Base-by-base conservation (phyloP, 1,140 invertebrate genomes). In the Drosophila oshimai region DNA sequence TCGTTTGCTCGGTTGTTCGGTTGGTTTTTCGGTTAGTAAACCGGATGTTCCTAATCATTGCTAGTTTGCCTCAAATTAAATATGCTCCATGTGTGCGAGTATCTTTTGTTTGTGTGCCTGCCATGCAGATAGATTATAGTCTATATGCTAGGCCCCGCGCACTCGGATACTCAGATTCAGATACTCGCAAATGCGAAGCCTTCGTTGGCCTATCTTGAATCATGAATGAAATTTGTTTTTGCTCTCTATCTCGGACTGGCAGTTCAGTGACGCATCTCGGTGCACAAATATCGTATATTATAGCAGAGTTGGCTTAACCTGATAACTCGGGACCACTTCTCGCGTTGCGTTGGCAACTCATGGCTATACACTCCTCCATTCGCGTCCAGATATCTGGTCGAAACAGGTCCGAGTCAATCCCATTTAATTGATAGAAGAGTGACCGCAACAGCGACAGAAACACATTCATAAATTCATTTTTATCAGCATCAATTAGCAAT, bases 11-110 rank as follows among this genome's bases (percentile, higher is more conserved):
- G 65, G 22, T 58, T 46, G 50, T 74, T 74, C 50, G 68, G 77
- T 68, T 81, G 78, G 46, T 62, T 90, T 90, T 90, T 90, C 89
- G 89, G 89, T 90, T 90, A 90, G 89, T 90, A 90, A 90, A 90
- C 89, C 89, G 89, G 89, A 90, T 90, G 89, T 90, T 88, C 89
- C 89, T 90, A 90, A 90, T 90, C 89, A 90, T 90, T 86, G 89
- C 89, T 90, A 90, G 89, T 90, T 90, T 90, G 89, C 84, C 71
- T 90, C 89, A 90, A 90, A 90, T 90, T 90, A 90, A 90, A 90
- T 90, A 90, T 81, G 79, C 80, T 80, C 24, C 24, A 31, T 61
- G 73, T 81, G 65, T 54, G 65, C 58, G 57, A 64, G 45, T 83
- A 68, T 79, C 80, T 84, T 84, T 86, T 86, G 80, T 84, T 79